Conservation (phyloP, 2,113 vertebrate genomes). For the Phainopepla nitens region DNA sequence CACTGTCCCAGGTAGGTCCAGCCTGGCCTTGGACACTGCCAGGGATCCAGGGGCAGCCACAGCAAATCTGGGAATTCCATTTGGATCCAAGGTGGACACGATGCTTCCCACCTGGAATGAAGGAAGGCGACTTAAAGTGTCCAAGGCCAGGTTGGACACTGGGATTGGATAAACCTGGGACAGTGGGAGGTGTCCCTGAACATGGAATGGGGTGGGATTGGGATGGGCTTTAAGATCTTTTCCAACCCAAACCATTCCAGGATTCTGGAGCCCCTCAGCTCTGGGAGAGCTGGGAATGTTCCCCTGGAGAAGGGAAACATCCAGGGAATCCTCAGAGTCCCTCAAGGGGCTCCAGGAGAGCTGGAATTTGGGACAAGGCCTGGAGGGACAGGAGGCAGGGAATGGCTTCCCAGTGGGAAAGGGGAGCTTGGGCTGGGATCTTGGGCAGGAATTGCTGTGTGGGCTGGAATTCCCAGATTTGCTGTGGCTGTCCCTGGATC, state of each 20-base stretch:
- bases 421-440: not conserved
- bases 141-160: not conserved
- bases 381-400: no score
- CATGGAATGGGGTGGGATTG: no score
- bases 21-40: not conserved
- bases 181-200: not conserved
- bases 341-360: not conserved
- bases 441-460: not conserved
- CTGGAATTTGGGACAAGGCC: not conserved
- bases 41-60: not conserved
- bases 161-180: rapidly evolving
- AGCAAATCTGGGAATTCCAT: not conserved
- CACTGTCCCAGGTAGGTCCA: not conserved
- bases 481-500: not conserved
- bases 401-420: not conserved
- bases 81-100: not conserved
- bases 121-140: no score
- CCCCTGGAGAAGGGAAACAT: not conserved
- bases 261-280: not conserved
- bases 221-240: no score
- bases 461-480: not conserved
- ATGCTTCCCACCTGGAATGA: not conserved
- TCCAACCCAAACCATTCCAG: not conserved
- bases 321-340: not conserved
- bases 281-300: not conserved